Evolutionary conservation across 1,140 invertebrate genomes (phyloP), one percentile per base, ranked within the genome.

Genomic region (Planococcus citri): DNA sequence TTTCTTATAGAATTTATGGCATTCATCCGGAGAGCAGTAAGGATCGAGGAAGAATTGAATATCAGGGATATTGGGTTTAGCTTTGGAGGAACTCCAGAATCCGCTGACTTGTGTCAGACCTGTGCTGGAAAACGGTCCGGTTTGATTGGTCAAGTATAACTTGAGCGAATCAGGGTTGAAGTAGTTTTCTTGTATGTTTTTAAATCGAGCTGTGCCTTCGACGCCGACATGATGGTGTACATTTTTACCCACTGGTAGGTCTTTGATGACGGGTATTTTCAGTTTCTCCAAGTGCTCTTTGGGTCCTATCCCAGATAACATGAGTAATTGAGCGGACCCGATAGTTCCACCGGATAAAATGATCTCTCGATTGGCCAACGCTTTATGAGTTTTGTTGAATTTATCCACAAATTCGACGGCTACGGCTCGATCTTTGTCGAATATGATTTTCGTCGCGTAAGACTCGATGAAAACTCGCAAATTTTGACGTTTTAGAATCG

Each of bases 331-430:
- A 0, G 88, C 85, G 2, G 87, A 86, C 68, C 87, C 87, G 41
- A 90, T 82, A 0, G 87, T 81, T 0, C 89, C 89, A n/a, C 84
- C 86, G 29, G 84, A 81, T n/a, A 90, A 73, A 68, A 91, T 83
- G 0, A 90, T 81, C 77, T 90, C 88, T 68, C 83, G 84, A 22
- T 21, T 68, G 73, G 37, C 75, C 71, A 0, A 78, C 0, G 72
- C 72, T 33, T 41, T 67, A 21, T 67, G 41, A 24, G 69, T 38
- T 21, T 27, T 69, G 4, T 69, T 71, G 14, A 72, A 72, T 10
- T 71, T 29, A 20, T 84, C 84, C 9, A 81, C 72, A 70, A 85
- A 81, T 73, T 87, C 80, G 17, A 89, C 78, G 0, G 84, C 87
- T 38, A 79, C 74, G 0, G 85, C 86, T 27, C 77, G 77, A 33